Percentiles rank a stretch among this genome's conserved stretches.
Conservation (phyloP, 1,140 invertebrate species). For the Chymomyza costata region DNA sequence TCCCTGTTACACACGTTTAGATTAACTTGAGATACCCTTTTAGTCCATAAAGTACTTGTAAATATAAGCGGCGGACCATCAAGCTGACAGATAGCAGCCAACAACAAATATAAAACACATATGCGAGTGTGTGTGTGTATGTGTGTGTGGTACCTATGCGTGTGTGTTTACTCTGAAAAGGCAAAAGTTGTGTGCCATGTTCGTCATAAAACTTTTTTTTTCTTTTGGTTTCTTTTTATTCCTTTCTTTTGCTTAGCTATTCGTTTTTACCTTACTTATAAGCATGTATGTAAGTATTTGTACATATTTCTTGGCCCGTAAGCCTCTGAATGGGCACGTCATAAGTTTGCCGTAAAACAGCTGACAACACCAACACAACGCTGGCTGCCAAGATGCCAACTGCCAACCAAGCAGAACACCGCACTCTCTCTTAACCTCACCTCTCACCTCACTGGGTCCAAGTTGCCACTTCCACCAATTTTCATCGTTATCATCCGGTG, state of each 20-base stretch:
- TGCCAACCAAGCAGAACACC: background rate
- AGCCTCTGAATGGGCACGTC: conserved; percentile 61
- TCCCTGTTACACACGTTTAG: too few species aligned
- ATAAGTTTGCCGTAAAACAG: conserved; percentile 67
- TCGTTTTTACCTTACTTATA: conserved; percentile 14
- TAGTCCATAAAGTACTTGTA: too few species aligned
- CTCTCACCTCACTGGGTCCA: background rate
- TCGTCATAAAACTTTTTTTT: conserved; percentile 39
- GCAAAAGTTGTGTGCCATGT: conserved; percentile 8
- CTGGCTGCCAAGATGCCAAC: conserved; percentile 30
- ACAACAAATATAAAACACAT: conserved; percentile 49
- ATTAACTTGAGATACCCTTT: too few species aligned
- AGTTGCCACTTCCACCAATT: too few species aligned
- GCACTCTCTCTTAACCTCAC: background rate
- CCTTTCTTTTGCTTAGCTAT: conserved; percentile 15
- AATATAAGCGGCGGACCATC: conserved; percentile 10
- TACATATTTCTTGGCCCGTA: conserved; percentile 12
- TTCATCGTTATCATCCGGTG: too few species aligned
- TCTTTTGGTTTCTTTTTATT: background rate
- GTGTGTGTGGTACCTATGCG: conserved; percentile 8
- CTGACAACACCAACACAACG: conserved; percentile 42
- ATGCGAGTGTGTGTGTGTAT: conserved; percentile 46
- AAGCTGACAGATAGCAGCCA: conserved; percentile 48
- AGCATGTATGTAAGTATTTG: conserved; percentile 22
- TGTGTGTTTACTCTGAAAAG: too few species aligned